Evolutionary conservation across 2,888 invertebrate species (phyloP), one percentile per base, ranked within the genome.

Genomic region (Dendrolimus pini): DNA sequence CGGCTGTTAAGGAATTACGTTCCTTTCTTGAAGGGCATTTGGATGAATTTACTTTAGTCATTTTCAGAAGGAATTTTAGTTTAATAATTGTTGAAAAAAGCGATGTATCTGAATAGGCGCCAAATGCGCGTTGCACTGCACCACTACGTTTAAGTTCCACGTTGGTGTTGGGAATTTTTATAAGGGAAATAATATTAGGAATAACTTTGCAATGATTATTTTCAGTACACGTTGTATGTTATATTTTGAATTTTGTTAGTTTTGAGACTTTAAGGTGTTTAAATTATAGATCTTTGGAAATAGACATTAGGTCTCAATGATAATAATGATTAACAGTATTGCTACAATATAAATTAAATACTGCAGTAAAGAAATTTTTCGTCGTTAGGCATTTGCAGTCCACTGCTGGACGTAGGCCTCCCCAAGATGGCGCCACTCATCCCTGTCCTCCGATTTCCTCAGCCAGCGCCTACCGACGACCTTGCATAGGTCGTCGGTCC

Each of bases 71-170:
- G 86, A 87, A 86, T 89, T 85, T 71, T 69, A 82, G 80, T 80
- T 83, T 83, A 81, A 82, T 87, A 86, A 83, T 83, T 80, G 73
- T 80, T 70, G 77, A 79, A 86, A 85, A 85, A 83, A 77, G 74
- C 75, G 78, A 74, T 80, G 80, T 83, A 83, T 85, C 85, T 83
- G 71, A 74, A 74, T 80, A 83, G 87, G 88, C 88, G 89, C 87
- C 88, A 86, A 88, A 87, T 83, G 85, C 83, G 79, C 75, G 83
- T 74, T 83, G 84, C 83, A 83, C 74, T 80, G 74, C 77, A 70
- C 61, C 62, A 60, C 77, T 78, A 75, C 73, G 72, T 69, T 73
- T 30, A 30, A 30, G 30, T 30, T 30, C 30, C 30, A 30, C 30
- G 30, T 30, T 30, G 30, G 30, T 30, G 81, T 74, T 75, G 72